Conservation (phyloP, 2,888 invertebrate species). For the Ophonus ardosiacus region DNA sequence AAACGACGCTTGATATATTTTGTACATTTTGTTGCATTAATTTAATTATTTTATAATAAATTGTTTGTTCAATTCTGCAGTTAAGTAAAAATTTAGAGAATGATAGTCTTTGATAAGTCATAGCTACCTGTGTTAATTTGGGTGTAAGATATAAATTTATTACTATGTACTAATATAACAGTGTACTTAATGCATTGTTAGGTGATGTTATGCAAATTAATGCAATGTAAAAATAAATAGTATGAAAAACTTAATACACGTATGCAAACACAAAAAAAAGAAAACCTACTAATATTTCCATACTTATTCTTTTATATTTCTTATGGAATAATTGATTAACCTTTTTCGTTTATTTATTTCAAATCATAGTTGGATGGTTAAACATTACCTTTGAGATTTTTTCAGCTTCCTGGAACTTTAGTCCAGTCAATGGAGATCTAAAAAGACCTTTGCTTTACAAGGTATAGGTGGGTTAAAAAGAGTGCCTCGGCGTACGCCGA, state of each 20-base stretch:
- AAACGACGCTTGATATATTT: conserved; percentile 11
- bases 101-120: conserved; percentile 33
- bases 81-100: conserved; percentile 21
- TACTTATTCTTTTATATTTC: no score
- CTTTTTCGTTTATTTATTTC: no score
- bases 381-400: no score
- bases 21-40: conserved; percentile 28
- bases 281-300: no score
- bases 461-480: no score
- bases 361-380: no score
- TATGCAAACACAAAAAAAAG: no score
- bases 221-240: conserved; percentile 35
- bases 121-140: conserved; percentile 54
- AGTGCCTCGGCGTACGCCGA: no score
- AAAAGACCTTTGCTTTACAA: no score
- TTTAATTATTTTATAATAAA: conserved; percentile 23
- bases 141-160: conserved; percentile 51
- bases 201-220: conserved; percentile 44
- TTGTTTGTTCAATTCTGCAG: conserved; percentile 14
- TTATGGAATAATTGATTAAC: no score
- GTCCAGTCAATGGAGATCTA: no score
- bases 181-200: conserved; percentile 50
- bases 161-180: conserved; percentile 53
- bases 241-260: neutral
- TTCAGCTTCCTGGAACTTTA: no score